Base-by-base conservation (phyloP, 2,113 vertebrate species). In the Rousettus leschenaultii region DNA sequence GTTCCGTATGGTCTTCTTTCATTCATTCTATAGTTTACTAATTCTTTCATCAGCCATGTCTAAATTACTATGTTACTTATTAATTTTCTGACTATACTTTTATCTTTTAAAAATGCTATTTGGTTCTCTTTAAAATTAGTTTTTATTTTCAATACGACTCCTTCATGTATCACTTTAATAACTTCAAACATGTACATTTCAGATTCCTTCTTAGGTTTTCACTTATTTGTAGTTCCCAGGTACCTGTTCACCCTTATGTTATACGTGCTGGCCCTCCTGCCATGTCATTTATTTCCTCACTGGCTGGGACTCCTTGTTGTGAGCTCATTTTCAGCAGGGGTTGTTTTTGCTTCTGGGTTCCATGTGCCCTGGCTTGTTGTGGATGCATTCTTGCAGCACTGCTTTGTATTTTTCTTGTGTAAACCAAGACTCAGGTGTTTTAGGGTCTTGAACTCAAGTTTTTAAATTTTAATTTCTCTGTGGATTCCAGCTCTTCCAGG, bases 111-210 rank as follows among this genome's bases (percentile, higher is more conserved):
- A 77, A 78, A 24, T 73, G n/a, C 48, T 77, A 22, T 93, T 93
- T 90, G 40, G 28, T 93, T 90, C 26, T 77, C 26, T 95, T 93
- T 91, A 40, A 90, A 87, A 87, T 63, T 88, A 53, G 38, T 63
- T 73, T 97, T 89, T 86, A 33, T 93, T 97, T 97, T 92, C 35
- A 77, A 0, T 63, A 82, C 24, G 33, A 0, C 48, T 89, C 9
- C 35, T 79, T 73, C 26, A 59, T 53, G 15, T 43, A 26, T 89
- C 59, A 66, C 15, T 68, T 82, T 70, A 92, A n/a, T 80, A 75
- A 70, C 38, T 88, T 63, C n/a, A 33, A 53, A 63, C 3, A 12
- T 73, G 28, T 3, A 2, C 28, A 51, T 61, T 53, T 96, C 24
- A 8, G 61, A 68, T 82, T 83, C 75, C 61, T 87, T 45, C 40